phyloP scores from a whole-genome alignment of 1,140 invertebrate species.

The Drosophila quadrilineata region DNA sequence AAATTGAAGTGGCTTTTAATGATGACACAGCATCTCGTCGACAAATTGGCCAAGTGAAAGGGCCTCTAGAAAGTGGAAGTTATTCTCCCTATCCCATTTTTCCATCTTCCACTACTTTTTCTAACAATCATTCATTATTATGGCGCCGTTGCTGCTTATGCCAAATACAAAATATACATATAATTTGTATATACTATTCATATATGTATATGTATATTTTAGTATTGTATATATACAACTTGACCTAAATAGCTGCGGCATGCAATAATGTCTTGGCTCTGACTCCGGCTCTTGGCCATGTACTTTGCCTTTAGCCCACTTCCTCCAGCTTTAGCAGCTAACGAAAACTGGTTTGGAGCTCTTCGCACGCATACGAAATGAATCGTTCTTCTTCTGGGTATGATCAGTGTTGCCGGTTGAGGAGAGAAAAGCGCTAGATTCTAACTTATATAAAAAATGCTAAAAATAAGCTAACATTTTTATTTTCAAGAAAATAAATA shows the following conservation, averaged over 20 bases:
- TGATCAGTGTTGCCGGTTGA: too few species aligned
- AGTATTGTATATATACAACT: neutral
- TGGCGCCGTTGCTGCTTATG: neutral
- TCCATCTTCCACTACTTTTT: slow-evolving; percentile 28
- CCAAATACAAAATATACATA: slow-evolving; percentile 10
- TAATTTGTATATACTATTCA: neutral
- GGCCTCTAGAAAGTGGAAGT: slow-evolving; percentile 74
- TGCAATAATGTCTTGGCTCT: slow-evolving; percentile 44
- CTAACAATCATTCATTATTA: slow-evolving; percentile 35
- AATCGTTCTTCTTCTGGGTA: slow-evolving; percentile 29
- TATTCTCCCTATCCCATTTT: too few species aligned
- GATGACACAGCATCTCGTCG: slow-evolving; percentile 69
- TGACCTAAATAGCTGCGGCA: slow-evolving; percentile 56
- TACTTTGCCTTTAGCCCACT: slow-evolving; percentile 45
- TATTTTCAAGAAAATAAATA: too few species aligned
- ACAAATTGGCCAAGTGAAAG: slow-evolving; percentile 68
- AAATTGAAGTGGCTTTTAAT: slow-evolving; percentile 44
- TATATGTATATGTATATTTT: neutral
- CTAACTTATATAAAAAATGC: too few species aligned
- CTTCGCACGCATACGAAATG: slow-evolving; percentile 9
- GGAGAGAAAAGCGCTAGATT: too few species aligned
- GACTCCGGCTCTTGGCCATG: slow-evolving; percentile 22
- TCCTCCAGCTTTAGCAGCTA: too few species aligned
- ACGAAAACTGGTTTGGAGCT: slow-evolving; percentile 26
- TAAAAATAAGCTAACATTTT: too few species aligned